These are phyloP conservation scores for Ischnura elegans DNA, from an alignment of 2,888 invertebrate species.

Conservation along the genomic window DNA sequence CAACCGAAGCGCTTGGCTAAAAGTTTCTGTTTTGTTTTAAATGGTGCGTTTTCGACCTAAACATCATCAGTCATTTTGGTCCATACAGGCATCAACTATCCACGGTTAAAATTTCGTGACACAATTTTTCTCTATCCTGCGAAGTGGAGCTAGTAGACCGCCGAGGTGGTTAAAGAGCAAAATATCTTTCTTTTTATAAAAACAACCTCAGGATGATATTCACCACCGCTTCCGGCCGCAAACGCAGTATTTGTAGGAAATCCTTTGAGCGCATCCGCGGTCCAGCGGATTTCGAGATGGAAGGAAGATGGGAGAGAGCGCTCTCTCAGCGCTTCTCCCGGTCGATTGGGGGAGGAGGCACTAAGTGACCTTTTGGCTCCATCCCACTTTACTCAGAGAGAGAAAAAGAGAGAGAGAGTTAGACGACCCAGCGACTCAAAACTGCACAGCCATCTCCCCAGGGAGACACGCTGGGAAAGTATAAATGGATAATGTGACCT, in stretches of 20 bases:
- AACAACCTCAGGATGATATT: background rate
- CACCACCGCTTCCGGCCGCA: background rate
- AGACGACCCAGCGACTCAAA: background rate
- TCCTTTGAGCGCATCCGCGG: background rate
- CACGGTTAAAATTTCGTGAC: no score
- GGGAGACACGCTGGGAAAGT: no score
- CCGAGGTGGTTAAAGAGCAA: no score
- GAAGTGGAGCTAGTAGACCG: no score
- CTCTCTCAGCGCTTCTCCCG: background rate
- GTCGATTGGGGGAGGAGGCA: background rate
- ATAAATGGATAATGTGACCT: no score
- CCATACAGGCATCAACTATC: no score
- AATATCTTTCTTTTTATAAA: background rate
- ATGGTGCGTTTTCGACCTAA: no score
- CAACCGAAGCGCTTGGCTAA: no score
- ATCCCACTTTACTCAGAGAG: background rate
- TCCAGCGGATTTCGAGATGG: background rate
- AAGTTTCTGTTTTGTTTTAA: no score
- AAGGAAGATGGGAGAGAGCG: background rate
- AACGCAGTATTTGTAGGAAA: background rate
- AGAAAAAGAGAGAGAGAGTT: background rate
- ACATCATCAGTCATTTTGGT: no score
- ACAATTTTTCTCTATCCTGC: no score
- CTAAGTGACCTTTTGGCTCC: conserved; percentile 16
- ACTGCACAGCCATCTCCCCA: no score